A percentile compares a stretch with the other conserved stretches of the same genome.
phyloP scores from a whole-genome alignment of 2,113 vertebrate species.

The Rhabdomys dilectus region DNA sequence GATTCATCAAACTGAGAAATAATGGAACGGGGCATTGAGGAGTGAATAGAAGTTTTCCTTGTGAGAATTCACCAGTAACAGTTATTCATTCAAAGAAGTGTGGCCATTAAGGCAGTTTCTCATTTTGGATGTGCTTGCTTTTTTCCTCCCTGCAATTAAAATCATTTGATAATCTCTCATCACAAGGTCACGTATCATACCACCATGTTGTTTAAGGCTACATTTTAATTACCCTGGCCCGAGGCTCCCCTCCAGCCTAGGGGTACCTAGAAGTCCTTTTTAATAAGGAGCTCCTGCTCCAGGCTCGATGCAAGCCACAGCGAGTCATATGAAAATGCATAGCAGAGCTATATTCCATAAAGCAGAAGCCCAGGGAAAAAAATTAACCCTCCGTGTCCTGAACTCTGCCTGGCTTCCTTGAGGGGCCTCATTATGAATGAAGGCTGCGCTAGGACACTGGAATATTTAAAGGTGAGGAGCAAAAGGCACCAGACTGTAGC shows the following conservation, averaged over 20 bases:
- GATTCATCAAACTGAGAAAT: not conserved
- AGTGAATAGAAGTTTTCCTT: constrained; percentile 70
- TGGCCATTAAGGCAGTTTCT: not conserved
- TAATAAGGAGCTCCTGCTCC: constrained; percentile 75
- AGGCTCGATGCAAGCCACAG: constrained; percentile 47
- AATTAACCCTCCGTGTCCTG: constrained; percentile 75
- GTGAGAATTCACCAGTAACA: constrained; percentile 19
- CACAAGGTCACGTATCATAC: constrained; percentile 39
- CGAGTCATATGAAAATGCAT: constrained; percentile 70
- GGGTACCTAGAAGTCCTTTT: constrained; percentile 72
- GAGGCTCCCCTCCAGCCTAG: constrained; percentile 53
- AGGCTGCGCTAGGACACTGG: constrained; percentile 60
- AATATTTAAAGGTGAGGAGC: constrained; percentile 73
- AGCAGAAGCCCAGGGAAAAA: constrained; percentile 70
- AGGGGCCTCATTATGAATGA: constrained; percentile 72
- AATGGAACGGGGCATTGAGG: constrained; percentile 58
- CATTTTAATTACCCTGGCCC: constrained; percentile 74
- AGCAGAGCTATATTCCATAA: constrained; percentile 61
- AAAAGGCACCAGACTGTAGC: constrained; percentile 54
- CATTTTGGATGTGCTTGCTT: constrained; percentile 23
- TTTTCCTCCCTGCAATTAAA: constrained; percentile 70
- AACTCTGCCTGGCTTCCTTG: constrained; percentile 61
- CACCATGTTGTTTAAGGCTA: constrained; percentile 59
- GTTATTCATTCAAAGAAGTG: not conserved
- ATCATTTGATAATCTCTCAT: constrained; percentile 71